phyloP scores from a whole-genome alignment of 2,797 vertebrate species.

The Oreortyx pictus region DNA sequence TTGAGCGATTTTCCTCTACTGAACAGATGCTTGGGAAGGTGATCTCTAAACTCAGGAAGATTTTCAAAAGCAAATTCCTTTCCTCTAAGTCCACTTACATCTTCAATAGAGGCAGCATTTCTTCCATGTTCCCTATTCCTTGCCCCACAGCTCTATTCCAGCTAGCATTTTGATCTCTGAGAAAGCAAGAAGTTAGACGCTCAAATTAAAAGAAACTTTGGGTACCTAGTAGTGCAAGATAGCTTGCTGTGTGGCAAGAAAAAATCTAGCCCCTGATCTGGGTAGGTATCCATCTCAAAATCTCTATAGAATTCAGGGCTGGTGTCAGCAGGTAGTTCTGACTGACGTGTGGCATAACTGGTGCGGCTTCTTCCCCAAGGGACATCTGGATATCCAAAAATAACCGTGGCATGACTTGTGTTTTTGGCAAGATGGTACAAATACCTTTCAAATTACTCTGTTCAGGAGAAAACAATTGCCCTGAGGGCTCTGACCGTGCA shows the following conservation, averaged over 20 bases:
- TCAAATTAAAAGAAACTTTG: background rate
- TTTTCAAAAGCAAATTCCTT: background rate
- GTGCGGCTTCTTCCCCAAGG: background rate
- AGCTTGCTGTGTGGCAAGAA: background rate
- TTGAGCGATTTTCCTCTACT: background rate
- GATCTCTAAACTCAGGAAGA: background rate
- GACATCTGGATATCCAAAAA: slow-evolving; percentile 47
- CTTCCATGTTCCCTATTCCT: background rate
- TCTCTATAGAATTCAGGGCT: background rate
- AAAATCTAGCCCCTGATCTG: background rate
- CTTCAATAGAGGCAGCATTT: background rate
- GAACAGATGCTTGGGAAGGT: background rate
- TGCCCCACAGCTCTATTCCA: background rate
- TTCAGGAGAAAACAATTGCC: slow-evolving; percentile 52
- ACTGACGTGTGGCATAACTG: slow-evolving; percentile 5
- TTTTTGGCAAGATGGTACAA: slow-evolving; percentile 56
- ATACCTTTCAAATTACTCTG: slow-evolving; percentile 66
- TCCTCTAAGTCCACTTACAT: background rate
- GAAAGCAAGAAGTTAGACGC: background rate
- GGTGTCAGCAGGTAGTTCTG: slow-evolving; percentile 26
- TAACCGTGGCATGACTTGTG: slow-evolving; percentile 19
- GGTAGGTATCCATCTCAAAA: background rate
- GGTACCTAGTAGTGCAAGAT: background rate
- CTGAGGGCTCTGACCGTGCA: background rate
- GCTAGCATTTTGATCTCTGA: background rate